Conservation (phyloP, 2,888 invertebrate genomes). For the Chirona hameri region DNA sequence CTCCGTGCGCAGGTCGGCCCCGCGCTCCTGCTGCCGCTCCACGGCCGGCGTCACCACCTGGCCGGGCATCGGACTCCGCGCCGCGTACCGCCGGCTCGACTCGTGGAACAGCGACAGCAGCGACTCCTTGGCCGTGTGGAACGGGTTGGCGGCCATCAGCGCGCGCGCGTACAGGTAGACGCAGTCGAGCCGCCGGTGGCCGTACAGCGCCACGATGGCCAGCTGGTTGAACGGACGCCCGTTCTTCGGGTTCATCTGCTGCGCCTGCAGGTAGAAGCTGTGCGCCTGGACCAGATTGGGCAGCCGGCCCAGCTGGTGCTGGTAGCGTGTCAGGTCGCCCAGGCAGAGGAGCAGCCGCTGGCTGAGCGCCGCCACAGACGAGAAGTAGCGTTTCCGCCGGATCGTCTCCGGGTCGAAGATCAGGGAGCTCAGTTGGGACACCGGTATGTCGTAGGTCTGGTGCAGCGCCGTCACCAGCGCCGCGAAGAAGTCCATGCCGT, state of each 20-base stretch:
- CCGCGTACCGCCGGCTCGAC: conserved; percentile 64
- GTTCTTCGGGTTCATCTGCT: conserved; percentile 89
- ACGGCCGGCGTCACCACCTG: not conserved
- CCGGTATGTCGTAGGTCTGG: not conserved
- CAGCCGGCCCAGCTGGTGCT: conserved; percentile 57
- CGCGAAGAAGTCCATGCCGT: not conserved
- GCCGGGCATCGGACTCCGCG: not conserved
- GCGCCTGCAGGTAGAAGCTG: conserved; percentile 82
- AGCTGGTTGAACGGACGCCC: conserved; percentile 93
- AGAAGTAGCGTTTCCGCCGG: conserved; percentile 64
- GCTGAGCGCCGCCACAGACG: conserved; percentile 64
- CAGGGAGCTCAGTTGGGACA: not conserved
- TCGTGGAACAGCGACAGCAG: conserved; percentile 85
- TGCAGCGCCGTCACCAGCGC: not conserved
- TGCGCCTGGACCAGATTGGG: conserved; percentile 6
- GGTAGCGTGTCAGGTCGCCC: conserved; percentile 89
- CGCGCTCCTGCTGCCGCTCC: not conserved
- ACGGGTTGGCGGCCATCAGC: conserved; percentile 88
- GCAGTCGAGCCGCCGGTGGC: conserved; percentile 89
- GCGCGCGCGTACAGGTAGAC: conserved; percentile 95
- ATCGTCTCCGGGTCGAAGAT: conserved; percentile 57
- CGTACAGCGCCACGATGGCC: conserved; percentile 72
- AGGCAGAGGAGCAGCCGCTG: conserved; percentile 85
- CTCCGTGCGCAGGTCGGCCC: not conserved
- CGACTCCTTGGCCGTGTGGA: conserved; percentile 86